Percentiles rank a stretch among this genome's conserved stretches.
Conservation (phyloP, 1,140 invertebrate genomes). For the Nymphalis io region DNA sequence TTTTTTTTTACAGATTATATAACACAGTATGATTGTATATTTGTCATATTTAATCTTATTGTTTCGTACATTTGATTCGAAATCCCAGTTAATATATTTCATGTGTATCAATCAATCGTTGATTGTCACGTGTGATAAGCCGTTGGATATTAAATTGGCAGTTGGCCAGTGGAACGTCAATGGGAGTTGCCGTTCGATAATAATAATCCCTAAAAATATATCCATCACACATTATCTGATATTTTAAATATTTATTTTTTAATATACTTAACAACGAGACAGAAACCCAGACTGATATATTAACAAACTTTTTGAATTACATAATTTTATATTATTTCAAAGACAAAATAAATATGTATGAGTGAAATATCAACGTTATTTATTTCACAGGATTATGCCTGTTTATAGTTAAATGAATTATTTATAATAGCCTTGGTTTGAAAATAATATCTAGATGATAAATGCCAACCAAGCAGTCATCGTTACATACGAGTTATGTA, state of each 20-base stretch:
- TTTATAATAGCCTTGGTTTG: not conserved
- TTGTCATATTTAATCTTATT: not conserved
- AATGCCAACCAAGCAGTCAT: slow-evolving; percentile 19
- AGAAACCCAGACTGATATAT: not conserved
- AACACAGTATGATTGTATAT: not conserved
- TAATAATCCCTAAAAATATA: slow-evolving; percentile 29
- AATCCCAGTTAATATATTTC: slow-evolving; percentile 12
- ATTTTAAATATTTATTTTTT: slow-evolving; percentile 6
- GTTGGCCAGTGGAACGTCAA: slow-evolving; percentile 21
- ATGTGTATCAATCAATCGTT: slow-evolving; percentile 25
- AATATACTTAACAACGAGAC: not conserved
- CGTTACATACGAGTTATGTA: not conserved
- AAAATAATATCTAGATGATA: slow-evolving; percentile 1
- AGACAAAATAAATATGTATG: not conserved
- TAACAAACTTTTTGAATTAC: too few relatives aligned
- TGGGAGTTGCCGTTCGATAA: slow-evolving; percentile 11
- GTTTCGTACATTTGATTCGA: not conserved
- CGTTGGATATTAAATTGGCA: slow-evolving; percentile 28
- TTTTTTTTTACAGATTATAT: not conserved
- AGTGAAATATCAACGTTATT: not conserved
- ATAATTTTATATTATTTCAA: too few relatives aligned
- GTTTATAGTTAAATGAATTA: not conserved
- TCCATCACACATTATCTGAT: slow-evolving; percentile 9
- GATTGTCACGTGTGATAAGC: slow-evolving; percentile 30
- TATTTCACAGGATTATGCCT: not conserved